These are phyloP conservation scores for Phalera bucephala DNA, from an alignment of 2,888 invertebrate species.

Conservation along the genomic window DNA sequence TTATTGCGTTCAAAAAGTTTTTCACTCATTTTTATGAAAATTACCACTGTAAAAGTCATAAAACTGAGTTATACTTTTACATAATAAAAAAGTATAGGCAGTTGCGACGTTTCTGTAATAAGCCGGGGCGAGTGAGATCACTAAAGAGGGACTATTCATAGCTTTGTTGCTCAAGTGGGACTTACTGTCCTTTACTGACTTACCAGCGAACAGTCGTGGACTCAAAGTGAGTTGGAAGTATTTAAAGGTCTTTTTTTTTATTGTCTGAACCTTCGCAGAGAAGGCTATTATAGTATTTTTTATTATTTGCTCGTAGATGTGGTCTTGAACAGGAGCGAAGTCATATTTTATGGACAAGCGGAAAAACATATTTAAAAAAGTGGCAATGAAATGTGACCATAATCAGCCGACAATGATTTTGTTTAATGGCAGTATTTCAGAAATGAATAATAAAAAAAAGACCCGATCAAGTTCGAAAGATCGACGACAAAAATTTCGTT, in stretches of 20 bases:
- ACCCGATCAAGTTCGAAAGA: too few species aligned
- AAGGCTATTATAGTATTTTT: conserved; percentile 18
- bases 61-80: too few species aligned
- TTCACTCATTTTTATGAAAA: neutral
- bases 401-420: too few species aligned
- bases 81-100: conserved; percentile 15
- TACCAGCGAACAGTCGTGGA: conserved; percentile 32
- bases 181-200: conserved; percentile 53
- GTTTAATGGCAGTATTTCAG: too few species aligned
- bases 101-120: conserved; percentile 50
- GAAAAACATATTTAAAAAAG: too few species aligned
- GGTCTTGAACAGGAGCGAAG: too few species aligned
- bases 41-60: conserved; percentile 2
- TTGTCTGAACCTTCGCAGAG: conserved; percentile 25
- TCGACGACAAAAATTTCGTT: conserved; percentile 36
- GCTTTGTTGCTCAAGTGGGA: conserved; percentile 65
- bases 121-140: conserved; percentile 41
- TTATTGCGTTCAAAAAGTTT: too few species aligned
- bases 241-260: conserved; percentile 28
- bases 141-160: conserved; percentile 52
- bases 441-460: too few species aligned
- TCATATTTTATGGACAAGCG: too few species aligned
- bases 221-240: conserved; percentile 39
- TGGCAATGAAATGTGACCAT: too few species aligned
- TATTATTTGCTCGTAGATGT: neutral